Percentiles rank a stretch among this genome's conserved stretches.
These are phyloP conservation scores for Spermophilus dauricus DNA, from an alignment of 2,113 vertebrate species.

Conservation along the genomic window DNA sequence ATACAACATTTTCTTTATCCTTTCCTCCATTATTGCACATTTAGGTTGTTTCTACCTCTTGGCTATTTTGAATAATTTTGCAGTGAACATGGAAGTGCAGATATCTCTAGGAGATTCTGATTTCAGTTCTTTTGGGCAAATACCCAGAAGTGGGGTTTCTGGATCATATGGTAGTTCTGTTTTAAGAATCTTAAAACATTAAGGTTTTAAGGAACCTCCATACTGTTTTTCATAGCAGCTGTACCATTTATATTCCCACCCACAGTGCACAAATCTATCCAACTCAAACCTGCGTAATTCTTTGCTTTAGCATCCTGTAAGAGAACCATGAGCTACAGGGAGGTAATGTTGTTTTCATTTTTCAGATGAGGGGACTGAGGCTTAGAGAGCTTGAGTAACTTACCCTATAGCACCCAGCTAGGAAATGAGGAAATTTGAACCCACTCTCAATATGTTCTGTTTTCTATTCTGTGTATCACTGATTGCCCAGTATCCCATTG, in stretches of 20 bases:
- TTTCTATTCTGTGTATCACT: background rate
- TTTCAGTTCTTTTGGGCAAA: no score
- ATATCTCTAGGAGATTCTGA: no score
- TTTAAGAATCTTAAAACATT: background rate
- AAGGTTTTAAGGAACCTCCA: no score
- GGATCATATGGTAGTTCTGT: background rate
- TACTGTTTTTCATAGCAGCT: no score
- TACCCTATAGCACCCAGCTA: background rate
- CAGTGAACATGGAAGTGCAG: no score
- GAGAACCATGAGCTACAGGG: background rate
- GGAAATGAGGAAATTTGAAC: constrained; percentile 41
- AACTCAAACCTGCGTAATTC: background rate
- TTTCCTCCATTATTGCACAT: background rate
- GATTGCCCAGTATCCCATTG: background rate
- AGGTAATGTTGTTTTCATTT: background rate
- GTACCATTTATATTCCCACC: no score
- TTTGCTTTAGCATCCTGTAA: background rate
- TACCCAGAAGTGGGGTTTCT: background rate
- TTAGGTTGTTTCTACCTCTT: no score
- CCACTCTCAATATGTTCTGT: background rate
- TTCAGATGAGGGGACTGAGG: background rate
- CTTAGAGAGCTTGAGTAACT: background rate
- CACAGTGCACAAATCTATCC: background rate
- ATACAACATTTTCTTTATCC: background rate
- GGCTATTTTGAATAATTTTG: no score